Conservation (phyloP, 23 tunicate species). For the Pegea sp. region DNA sequence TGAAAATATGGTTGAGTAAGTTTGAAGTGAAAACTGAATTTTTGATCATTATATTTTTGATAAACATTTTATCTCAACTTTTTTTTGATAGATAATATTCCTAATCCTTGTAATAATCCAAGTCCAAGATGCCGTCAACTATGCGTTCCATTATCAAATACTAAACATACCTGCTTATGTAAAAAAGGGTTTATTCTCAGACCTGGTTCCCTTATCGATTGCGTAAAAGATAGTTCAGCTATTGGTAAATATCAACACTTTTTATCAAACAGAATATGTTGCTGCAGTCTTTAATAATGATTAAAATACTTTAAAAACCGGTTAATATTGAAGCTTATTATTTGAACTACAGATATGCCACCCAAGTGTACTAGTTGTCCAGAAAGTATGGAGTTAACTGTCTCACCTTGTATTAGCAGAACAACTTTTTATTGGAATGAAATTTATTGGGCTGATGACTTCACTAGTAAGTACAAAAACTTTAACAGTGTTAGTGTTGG, state of each 20-base stretch:
- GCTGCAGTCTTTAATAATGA: too few relatives aligned
- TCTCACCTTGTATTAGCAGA: neutral
- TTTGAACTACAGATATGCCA: too few relatives aligned
- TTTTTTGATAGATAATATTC: neutral
- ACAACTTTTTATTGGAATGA: neutral
- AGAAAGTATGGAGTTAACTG: neutral
- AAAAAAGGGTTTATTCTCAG: neutral
- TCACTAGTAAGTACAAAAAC: neutral
- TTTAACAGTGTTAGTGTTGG: neutral
- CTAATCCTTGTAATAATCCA: neutral
- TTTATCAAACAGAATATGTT: too few relatives aligned
- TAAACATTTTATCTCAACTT: too few relatives aligned
- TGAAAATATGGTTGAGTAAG: neutral
- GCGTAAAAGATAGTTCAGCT: too few relatives aligned
- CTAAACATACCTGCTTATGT: neutral
- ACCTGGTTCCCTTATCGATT: neutral
- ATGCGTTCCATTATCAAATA: neutral
- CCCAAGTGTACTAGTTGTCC: neutral
- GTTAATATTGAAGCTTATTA: too few relatives aligned
- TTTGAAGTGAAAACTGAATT: neutral
- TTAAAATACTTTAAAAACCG: too few relatives aligned
- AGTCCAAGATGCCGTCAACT: neutral
- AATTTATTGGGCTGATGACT: neutral
- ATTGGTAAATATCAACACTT: too few relatives aligned
- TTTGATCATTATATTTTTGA: too few relatives aligned